Conservation (phyloP, 1,140 invertebrate species). For the Drosophila kepulauana region DNA sequence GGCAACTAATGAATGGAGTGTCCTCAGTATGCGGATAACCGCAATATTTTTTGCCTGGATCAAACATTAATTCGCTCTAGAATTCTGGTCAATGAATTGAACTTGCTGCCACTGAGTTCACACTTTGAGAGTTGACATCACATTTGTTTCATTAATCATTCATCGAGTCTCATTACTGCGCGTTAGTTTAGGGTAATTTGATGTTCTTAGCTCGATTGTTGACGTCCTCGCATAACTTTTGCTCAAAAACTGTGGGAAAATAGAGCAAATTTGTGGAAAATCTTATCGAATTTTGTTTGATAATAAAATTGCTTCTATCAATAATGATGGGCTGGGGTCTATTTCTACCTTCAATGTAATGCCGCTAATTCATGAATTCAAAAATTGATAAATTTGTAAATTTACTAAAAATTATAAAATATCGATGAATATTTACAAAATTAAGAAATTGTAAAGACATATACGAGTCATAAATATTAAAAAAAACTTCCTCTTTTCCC, state of each 20-base stretch:
- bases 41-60: conserved; percentile 41
- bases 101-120: conserved; percentile 44
- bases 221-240: not conserved
- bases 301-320: not conserved
- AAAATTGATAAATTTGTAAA: no score
- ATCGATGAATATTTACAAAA: no score
- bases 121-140: conserved; percentile 33
- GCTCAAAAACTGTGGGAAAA: conserved; percentile 25
- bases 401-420: no score
- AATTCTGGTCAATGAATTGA: conserved; percentile 62
- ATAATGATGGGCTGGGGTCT: not conserved
- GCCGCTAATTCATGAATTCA: no score
- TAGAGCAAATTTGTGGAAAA: not conserved
- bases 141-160: conserved; percentile 62
- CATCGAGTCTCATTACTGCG: conserved; percentile 31
- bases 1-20: conserved; percentile 66
- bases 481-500: no score
- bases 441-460: no score
- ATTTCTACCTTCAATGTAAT: not conserved
- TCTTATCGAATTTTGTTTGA: not conserved
- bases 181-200: conserved; percentile 16
- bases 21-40: conserved; percentile 28
- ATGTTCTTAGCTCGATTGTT: conserved; percentile 1
- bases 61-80: conserved; percentile 22
- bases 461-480: no score